Evolutionary conservation across 2,797 vertebrate species (phyloP), one percentile per base, ranked within the genome.

Genomic region (Sarcoramphus papa): DNA sequence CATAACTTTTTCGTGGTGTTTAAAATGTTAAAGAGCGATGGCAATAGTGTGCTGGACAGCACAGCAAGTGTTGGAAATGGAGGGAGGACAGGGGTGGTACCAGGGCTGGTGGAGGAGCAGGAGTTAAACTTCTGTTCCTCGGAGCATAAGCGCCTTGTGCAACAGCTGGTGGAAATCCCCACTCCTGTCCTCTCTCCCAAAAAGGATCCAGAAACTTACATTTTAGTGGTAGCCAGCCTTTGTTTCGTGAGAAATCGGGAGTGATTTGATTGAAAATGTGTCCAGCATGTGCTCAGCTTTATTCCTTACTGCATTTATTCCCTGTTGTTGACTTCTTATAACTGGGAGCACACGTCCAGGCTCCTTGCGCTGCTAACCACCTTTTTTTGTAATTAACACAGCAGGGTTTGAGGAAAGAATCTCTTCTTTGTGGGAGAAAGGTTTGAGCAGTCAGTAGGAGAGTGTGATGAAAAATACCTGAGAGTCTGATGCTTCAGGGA

Each of bases 101-200:
- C 1, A 1, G 76, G 50, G 35, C 54, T 64, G 68, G 1, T 41
- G 73, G 64, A 28, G 45, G 33, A 77, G 47, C 86, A 67, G 80
- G 77, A 51, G 62, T 89, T 81, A 31, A 88, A 80, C 2, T n/a
- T 56, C 40, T n/a, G 6, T 51, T 59, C 21, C 48, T 27, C 1
- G 1, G 50, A 53, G 24, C 0, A 0, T 18, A 35, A 40, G 41
- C 7, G 9, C 75, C 81, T 96, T 94, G 74, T 95, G 95, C 92
- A 97, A 63, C 87, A 77, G 73, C 67, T 57, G 0, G 45, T 67
- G 86, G 94, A 92, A 97, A 96, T 93, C 96, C 94, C 93, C 80
- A 1, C 23, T 63, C 23, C 70, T 25, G 33, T 63, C 64, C 56
- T 77, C n/a, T 47, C 63, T 62, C 35, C 70, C 56, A 3, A 8